Evolutionary conservation across 2,797 vertebrate genomes (phyloP).

Genomic region (Rhadinocentrus ornatus): DNA sequence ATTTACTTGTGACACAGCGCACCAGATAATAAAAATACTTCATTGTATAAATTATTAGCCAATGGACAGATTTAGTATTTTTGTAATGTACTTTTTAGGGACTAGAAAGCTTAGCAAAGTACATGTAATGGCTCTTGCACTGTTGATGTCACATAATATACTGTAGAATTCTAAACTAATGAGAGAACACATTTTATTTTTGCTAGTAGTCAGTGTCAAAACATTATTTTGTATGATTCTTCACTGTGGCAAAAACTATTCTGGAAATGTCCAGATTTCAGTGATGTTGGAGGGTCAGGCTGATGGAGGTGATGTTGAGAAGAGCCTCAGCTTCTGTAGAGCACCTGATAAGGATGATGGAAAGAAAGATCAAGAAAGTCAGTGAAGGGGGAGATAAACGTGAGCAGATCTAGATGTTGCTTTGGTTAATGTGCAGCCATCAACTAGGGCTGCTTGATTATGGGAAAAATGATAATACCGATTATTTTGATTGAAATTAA

Average conservation of each 20-base stretch:
- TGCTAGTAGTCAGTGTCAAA: slow-evolving; percentile 45
- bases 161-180: slow-evolving; percentile 46
- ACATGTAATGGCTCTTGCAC: slow-evolving; percentile 73
- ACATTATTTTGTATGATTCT: slow-evolving; percentile 54
- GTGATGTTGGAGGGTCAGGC: not conserved
- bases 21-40: slow-evolving; percentile 41
- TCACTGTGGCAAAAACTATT: slow-evolving; percentile 42
- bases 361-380: slow-evolving; percentile 69
- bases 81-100: slow-evolving; percentile 75
- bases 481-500: no score
- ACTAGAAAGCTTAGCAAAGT: slow-evolving; percentile 67
- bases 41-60: slow-evolving; percentile 64
- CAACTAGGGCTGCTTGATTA: no score
- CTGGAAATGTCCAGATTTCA: slow-evolving; percentile 12
- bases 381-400: slow-evolving; percentile 34
- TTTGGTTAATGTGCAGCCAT: slow-evolving; percentile 17
- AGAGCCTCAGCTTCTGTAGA: slow-evolving; percentile 41
- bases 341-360: slow-evolving; percentile 17
- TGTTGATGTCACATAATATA: slow-evolving; percentile 54
- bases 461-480: no score
- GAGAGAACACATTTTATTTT: slow-evolving; percentile 70
- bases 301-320: slow-evolving; percentile 56
- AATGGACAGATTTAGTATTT: slow-evolving; percentile 76
- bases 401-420: slow-evolving; percentile 22
- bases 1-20: slow-evolving; percentile 52